Conservation (phyloP, 2,113 vertebrate species). For the Lepus europaeus region DNA sequence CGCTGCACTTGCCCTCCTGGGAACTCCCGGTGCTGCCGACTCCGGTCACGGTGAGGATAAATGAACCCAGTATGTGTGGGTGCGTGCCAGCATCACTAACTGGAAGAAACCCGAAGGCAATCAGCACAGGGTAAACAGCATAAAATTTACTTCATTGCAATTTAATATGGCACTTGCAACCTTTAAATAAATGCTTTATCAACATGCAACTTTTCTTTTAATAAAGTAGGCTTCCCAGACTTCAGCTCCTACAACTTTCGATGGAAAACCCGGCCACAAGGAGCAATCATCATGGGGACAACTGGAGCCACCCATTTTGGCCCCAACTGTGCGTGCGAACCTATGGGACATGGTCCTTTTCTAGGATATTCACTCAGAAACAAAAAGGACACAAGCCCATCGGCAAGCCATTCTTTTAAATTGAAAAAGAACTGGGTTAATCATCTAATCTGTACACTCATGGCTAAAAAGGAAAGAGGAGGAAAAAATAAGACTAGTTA, state of each 20-base stretch:
- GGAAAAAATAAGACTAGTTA: constrained; percentile 61
- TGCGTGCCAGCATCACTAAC: background rate
- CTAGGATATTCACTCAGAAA: constrained; percentile 38
- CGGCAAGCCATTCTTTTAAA: constrained; percentile 50
- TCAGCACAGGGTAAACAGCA: background rate
- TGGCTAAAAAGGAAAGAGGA: constrained; percentile 59
- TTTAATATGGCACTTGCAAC: background rate
- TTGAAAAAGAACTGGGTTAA: constrained; percentile 75
- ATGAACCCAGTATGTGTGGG: background rate
- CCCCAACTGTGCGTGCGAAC: background rate
- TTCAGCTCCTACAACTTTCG: constrained; percentile 51
- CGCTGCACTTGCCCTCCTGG: background rate
- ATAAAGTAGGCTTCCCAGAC: background rate
- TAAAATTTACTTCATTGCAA: constrained; percentile 1
- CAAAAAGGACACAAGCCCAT: background rate
- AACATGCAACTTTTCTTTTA: background rate
- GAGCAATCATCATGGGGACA: background rate
- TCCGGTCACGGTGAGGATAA: background rate
- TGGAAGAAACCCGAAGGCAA: background rate
- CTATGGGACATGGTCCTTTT: background rate
- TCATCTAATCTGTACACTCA: constrained; percentile 51
- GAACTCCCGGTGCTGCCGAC: background rate
- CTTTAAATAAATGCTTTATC: constrained; percentile 44
- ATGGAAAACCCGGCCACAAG: background rate
- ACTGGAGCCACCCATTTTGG: background rate